Conservation (phyloP, 2,797 vertebrate species). For the Cichlasoma orientale region DNA sequence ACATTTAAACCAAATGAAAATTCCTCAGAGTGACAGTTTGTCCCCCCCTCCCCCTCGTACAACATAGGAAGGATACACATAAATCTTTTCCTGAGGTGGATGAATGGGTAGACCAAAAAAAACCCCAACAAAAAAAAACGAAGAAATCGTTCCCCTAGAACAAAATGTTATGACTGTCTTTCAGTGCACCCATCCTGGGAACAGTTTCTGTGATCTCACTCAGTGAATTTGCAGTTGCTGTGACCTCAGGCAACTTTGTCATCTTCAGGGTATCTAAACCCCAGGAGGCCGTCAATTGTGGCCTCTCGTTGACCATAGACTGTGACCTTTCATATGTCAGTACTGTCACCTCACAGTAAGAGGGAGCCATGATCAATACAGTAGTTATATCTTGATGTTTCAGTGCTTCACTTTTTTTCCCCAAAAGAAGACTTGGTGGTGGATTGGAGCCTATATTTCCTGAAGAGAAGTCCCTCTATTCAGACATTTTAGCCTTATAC, state of each 20-base stretch:
- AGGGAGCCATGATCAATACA: constrained; percentile 32
- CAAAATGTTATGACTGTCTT: background rate
- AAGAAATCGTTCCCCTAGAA: background rate
- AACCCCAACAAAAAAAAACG: too few species aligned
- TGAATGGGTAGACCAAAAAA: background rate
- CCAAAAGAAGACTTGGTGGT: background rate
- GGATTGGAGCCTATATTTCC: background rate
- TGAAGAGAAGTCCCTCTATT: background rate
- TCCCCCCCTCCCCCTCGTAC: background rate
- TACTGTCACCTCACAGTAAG: constrained; percentile 18
- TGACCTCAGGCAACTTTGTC: constrained; percentile 15
- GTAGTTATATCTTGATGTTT: constrained; percentile 22
- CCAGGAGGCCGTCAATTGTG: constrained; percentile 20
- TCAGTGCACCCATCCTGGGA: background rate
- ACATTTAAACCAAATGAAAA: background rate
- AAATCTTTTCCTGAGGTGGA: background rate
- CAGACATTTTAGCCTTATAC: background rate
- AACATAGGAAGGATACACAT: background rate
- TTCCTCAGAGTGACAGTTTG: background rate
- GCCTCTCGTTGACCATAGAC: constrained; percentile 6
- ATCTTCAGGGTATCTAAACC: constrained; percentile 20
- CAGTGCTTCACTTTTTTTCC: background rate
- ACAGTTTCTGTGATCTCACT: background rate
- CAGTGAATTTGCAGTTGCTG: background rate
- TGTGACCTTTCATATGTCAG: constrained; percentile 8